Evolutionary conservation across 2,797 vertebrate species (phyloP).

Genomic region (Furcifer pardalis): DNA sequence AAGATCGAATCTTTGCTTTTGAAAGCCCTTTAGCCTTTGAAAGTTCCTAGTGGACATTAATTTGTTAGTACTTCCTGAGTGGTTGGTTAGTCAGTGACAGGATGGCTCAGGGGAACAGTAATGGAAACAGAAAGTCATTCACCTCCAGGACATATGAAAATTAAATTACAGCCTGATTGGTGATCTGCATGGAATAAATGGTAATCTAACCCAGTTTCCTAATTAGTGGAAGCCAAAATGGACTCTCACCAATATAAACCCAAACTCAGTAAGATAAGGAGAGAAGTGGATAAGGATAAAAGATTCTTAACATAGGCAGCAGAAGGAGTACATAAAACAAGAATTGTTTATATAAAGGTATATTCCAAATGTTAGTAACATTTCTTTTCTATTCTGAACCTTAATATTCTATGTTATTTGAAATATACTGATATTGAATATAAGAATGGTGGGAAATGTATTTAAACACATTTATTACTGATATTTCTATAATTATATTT

Average conservation of each 20-base stretch:
- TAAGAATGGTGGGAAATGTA: not conserved
- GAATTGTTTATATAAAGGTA: not conserved
- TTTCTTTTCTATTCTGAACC: not conserved
- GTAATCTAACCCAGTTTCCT: not conserved
- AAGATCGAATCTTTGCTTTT: not conserved
- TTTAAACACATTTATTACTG: not conserved
- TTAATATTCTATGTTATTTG: not conserved
- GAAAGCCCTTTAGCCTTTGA: slow-evolving; percentile 38
- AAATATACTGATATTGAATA: not conserved
- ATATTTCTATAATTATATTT: no score
- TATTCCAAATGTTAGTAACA: not conserved
- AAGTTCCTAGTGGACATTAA: slow-evolving; percentile 55
- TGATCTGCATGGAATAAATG: not conserved
- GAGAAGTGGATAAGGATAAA: not conserved
- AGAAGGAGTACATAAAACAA: not conserved
- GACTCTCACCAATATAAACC: not conserved
- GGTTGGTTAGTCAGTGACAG: slow-evolving; percentile 53
- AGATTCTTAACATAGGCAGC: not conserved
- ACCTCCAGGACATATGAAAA: not conserved
- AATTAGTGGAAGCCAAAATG: not conserved
- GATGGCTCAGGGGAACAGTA: slow-evolving; percentile 27
- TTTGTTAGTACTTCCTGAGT: slow-evolving; percentile 49
- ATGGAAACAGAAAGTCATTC: slow-evolving; percentile 37
- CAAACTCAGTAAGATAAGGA: not conserved
- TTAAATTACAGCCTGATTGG: not conserved